Evolutionary conservation across 1,140 invertebrate species (phyloP).

Genomic region (Sarcophaga bullata): DNA sequence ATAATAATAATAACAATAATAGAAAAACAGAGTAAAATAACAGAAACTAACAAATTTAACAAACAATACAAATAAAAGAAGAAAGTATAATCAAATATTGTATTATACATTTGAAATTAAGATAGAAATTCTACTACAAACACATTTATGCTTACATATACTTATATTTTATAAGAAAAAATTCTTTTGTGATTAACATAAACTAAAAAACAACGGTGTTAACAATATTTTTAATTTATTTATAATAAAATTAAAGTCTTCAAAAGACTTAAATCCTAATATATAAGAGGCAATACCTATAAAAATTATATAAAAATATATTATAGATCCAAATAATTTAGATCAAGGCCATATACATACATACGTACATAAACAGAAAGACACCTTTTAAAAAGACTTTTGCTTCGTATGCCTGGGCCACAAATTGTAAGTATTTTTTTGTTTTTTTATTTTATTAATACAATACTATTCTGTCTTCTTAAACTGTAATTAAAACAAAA

Average conservation of each 20-base stretch:
- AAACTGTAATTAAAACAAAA: background rate
- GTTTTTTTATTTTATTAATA: background rate
- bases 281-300: background rate
- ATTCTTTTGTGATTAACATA: slow-evolving; percentile 35
- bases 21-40: slow-evolving; percentile 7
- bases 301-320: slow-evolving; percentile 23
- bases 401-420: slow-evolving; percentile 33
- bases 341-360: slow-evolving; percentile 29
- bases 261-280: slow-evolving; percentile 30
- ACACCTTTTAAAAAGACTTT: background rate
- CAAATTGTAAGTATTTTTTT: slow-evolving; percentile 30
- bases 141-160: background rate
- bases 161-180: slow-evolving; percentile 17
- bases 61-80: background rate
- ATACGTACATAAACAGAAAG: background rate
- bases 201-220: background rate
- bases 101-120: too few species aligned
- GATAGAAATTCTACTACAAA: too few species aligned
- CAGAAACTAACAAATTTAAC: slow-evolving; percentile 20
- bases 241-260: slow-evolving; percentile 21
- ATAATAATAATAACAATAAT: background rate
- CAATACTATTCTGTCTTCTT: background rate
- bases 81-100: slow-evolving; percentile 1
- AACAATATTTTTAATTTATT: background rate
- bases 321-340: slow-evolving; percentile 13